Evolutionary conservation across 2,888 invertebrate species (phyloP), one percentile per base, ranked within the genome.

Genomic region (Drosophila paranaensis): DNA sequence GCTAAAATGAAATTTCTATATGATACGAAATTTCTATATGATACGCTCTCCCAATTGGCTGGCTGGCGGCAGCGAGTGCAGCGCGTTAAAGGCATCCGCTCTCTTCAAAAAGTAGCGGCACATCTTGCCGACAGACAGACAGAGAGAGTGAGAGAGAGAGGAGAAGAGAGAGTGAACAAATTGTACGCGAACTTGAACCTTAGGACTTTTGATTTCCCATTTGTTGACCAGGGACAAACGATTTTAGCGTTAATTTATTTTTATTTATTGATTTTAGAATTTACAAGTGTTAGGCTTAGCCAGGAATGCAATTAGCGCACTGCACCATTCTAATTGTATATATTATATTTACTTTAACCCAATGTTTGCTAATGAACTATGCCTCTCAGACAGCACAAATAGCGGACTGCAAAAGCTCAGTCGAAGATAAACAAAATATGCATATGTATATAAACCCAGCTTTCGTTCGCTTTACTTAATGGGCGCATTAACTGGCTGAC

Each of bases 1-100:
- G 77, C 71, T 72, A 66, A 73, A 79, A 83, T 83, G 78, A 84
- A 87, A 87, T 84, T 82, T 88, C 85, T 82, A 87, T 82, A 72
- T 73, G 68, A 64, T 75, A 66, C 64, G 81, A 82, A 82, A 80
- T 77, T 79, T 77, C n/a, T n/a, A n/a, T n/a, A n/a, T 53, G 50
- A 69, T n/a, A 48, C 73, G 66, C 77, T 77, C 77, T 77, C 78
- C 65, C 66, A 71, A 71, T 66, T 65, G 27, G 70, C 65, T 73
- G 30, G 20, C 20, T 20, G 20, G 20, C 20, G 20, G 65, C 65
- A 50, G 43, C 33, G 55, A 56, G 53, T 76, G 77, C 77, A 56
- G 56, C 70, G 70, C 65, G 13, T 8, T 20, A 77, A 25, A 54
- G 53, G 40, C 48, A 33, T 33, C 43, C n/a, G 50, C 45, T 54